Evolutionary conservation across 2,888 invertebrate species (phyloP).

Genomic region (Sarcophaga caerulescens): DNA sequence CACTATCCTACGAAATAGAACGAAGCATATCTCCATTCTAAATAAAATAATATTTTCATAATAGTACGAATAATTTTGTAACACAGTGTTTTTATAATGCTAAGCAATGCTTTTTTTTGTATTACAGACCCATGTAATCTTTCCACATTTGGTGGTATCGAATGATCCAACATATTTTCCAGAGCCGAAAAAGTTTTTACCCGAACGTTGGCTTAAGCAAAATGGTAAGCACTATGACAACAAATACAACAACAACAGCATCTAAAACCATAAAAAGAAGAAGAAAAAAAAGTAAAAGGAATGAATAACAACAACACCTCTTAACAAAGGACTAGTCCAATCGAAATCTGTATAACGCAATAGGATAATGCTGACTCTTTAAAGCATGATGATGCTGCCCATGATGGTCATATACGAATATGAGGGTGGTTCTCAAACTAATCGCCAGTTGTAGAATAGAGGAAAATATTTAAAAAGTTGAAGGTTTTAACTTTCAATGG

Average conservation of each 20-base stretch:
- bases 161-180: slow-evolving; percentile 88
- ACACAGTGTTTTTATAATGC: no score
- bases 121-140: slow-evolving; percentile 88
- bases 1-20: no score
- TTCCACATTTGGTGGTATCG: slow-evolving; percentile 89
- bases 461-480: no score
- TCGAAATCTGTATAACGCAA: background rate
- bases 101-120: background rate
- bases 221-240: slow-evolving; percentile 73
- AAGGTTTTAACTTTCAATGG: no score
- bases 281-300: background rate
- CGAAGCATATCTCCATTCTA: no score
- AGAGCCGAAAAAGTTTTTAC: slow-evolving; percentile 86
- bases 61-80: no score
- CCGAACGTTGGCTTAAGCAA: slow-evolving; percentile 90
- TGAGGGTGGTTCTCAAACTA: no score
- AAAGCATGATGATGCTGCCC: background rate
- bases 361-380: background rate
- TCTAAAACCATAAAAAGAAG: background rate
- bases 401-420: background rate
- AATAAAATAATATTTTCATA: no score
- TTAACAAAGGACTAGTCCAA: background rate
- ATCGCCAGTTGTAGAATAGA: no score
- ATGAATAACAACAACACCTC: background rate
- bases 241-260: slow-evolving; percentile 8